phyloP scores from a whole-genome alignment of 2,797 vertebrate genomes.

The Trichosurus vulpecula region DNA sequence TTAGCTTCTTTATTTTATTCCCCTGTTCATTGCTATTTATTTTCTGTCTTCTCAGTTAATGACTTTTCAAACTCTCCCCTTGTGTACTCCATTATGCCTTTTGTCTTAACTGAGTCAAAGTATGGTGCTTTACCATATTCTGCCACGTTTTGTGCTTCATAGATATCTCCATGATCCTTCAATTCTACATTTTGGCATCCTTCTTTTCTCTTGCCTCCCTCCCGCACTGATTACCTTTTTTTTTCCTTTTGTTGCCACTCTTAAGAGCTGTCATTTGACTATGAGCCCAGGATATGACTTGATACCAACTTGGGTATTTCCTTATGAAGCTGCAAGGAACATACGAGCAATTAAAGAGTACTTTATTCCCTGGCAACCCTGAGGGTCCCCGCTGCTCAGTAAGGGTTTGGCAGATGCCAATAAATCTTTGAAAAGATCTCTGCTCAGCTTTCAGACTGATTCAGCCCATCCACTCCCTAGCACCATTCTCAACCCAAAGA shows the following conservation, averaged over 20 bases:
- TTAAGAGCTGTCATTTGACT: constrained; percentile 43
- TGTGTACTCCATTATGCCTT: neutral
- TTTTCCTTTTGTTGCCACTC: constrained; percentile 30
- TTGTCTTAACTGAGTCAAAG: neutral
- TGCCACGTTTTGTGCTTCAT: neutral
- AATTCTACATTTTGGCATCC: neutral
- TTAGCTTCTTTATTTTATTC: rapidly evolving
- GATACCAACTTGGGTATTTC: constrained; percentile 55
- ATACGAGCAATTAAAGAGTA: constrained; percentile 72
- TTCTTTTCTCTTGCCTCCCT: neutral
- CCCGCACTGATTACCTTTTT: neutral
- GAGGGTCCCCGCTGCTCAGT: constrained; percentile 54
- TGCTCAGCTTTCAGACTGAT: constrained; percentile 59
- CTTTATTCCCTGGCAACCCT: constrained; percentile 73
- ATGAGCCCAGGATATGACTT: constrained; percentile 57
- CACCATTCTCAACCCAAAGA: constrained; percentile 56
- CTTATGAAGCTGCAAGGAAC: constrained; percentile 72
- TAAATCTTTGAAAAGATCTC: constrained; percentile 69
- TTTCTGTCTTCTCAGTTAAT: too few species aligned
- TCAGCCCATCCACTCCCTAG: constrained; percentile 40
- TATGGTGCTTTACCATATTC: neutral
- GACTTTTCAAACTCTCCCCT: neutral
- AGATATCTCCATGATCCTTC: neutral
- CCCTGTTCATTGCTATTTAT: neutral
- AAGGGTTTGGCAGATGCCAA: constrained; percentile 67